Conservation (phyloP, 2,797 vertebrate species). For the Pseudopleuronectes americanus region DNA sequence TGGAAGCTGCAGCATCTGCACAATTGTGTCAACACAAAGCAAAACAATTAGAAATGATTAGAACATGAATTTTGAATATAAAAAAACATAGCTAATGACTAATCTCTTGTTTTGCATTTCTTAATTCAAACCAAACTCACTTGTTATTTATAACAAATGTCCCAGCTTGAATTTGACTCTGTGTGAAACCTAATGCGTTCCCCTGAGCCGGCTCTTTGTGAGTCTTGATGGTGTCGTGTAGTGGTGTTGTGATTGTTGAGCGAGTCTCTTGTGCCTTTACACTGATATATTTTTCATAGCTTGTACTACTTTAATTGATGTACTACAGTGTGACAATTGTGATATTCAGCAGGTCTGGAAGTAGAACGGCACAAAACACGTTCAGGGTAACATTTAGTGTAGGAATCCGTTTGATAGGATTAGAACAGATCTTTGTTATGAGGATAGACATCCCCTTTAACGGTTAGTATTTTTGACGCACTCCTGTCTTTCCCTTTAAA, state of each 20-base stretch:
- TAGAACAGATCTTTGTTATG: conserved; percentile 39
- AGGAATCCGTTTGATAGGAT: conserved; percentile 43
- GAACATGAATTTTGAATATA: conserved; percentile 7
- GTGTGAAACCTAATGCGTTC: background rate
- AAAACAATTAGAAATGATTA: background rate
- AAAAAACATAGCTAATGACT: conserved; percentile 7
- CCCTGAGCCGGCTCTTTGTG: conserved; percentile 61
- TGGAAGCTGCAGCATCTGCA: conserved; percentile 34
- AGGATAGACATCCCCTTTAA: conserved; percentile 19
- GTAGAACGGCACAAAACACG: conserved; percentile 73
- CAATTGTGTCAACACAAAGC: background rate
- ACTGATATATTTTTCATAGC: conserved; percentile 81
- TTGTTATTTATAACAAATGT: background rate
- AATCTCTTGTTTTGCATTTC: conserved; percentile 2
- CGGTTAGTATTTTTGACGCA: conserved; percentile 42
- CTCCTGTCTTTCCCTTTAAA: conserved; percentile 43
- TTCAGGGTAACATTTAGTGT: conserved; percentile 69
- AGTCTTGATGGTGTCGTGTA: conserved; percentile 69
- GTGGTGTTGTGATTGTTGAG: conserved; percentile 76
- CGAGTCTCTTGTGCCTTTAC: conserved; percentile 79
- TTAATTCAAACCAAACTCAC: conserved; percentile 1
- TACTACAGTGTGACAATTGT: conserved; percentile 74
- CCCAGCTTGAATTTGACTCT: background rate
- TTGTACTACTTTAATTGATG: conserved; percentile 81
- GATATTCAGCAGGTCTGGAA: conserved; percentile 86